Evolutionary conservation across 2,888 invertebrate genomes (phyloP), one percentile per base, ranked within the genome.

Genomic region (Drosophila incognita): DNA sequence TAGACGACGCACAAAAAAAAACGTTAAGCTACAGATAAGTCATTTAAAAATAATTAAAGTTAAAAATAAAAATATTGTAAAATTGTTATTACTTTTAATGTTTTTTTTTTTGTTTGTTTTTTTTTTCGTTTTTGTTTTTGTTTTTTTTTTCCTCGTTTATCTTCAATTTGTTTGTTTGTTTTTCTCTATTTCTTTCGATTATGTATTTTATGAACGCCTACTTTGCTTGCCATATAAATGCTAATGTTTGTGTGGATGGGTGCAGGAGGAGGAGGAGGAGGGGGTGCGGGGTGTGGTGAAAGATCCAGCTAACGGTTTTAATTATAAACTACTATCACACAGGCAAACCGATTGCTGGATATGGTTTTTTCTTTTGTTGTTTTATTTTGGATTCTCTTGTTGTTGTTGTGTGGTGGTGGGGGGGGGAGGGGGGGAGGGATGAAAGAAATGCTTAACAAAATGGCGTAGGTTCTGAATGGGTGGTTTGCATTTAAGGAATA

Each of bases 281-380:
- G 21, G 21, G 21, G 0, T 1, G 21, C n/a, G 21, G 40, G 18
- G 49, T 4, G 24, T n/a, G 48, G 18, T 61, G 31, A 42, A 24
- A 18, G 58, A 62, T 72, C 74, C 80, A 63, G 73, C 77, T 64
- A 67, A 83, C 87, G 89, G 87, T 73, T 91, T 90, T 83, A 92
- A 92, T 92, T 91, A 93, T 91, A 93, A 92, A 93, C 93, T 93
- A 93, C 93, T 93, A 93, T 93, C 93, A 93, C 93, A 93, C 93
- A 93, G 93, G 92, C 92, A 92, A 93, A 90, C 88, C 92, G 90
- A 69, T 82, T 79, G 83, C 78, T 66, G 74, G 61, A 74, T 35
- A 27, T 35, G 31, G 36, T 21, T 40, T 35, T n/a, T 35, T 15
- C 10, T 52, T 8, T 24, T 38, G n/a, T 31, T 35, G 40, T 18